Base-by-base conservation (phyloP, 2,888 invertebrate genomes). In the Xylota segnis region DNA sequence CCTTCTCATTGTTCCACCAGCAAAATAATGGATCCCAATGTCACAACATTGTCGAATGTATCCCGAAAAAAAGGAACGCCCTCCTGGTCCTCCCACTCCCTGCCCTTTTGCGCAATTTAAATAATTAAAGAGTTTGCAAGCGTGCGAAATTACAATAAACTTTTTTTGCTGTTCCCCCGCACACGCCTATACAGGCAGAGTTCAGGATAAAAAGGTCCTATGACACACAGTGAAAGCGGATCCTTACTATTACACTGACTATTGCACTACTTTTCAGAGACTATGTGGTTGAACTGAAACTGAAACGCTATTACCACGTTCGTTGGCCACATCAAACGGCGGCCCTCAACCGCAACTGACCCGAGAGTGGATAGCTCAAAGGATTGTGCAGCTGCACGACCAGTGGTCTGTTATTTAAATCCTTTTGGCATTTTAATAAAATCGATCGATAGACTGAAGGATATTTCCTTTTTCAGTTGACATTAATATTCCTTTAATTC, bases 91-190 rank as follows among this genome's bases (percentile, higher is more conserved):
- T 12, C 6, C 29, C 34, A 52, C 34, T 23, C 45, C 47, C 10
- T 16, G 23, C 5, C 66, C n/a, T 50, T 54, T 37, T 40, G 75
- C 40, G 45, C 37, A 65, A 75, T 75, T 75, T 65, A 37, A 82
- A 82, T 82, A 82, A 70, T 82, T 70, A 63, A 82, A 70, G 68
- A 76, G 56, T 75, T 70, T 47, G 61, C n/a, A 63, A 68, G 50
- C 50, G 43, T 68, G 76, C 18, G n/a, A 66, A 59, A 59, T 59
- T 52, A 50, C 29, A 50, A 18, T 43, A 47, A 66, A 58, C 68
- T 40, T 56, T 45, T 23, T 47, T 23, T 34, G 10, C 14, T 45
- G 5, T 27, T 37, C 66, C 66, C 56, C 14, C n/a, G 45, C 16
- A 45, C 43, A 59, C 50, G 43, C 40, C 37, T 63, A 52, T 32